These are phyloP conservation scores for Venustoraphidia nigricollis DNA, from an alignment of 2,888 invertebrate genomes.

Conservation along the genomic window DNA sequence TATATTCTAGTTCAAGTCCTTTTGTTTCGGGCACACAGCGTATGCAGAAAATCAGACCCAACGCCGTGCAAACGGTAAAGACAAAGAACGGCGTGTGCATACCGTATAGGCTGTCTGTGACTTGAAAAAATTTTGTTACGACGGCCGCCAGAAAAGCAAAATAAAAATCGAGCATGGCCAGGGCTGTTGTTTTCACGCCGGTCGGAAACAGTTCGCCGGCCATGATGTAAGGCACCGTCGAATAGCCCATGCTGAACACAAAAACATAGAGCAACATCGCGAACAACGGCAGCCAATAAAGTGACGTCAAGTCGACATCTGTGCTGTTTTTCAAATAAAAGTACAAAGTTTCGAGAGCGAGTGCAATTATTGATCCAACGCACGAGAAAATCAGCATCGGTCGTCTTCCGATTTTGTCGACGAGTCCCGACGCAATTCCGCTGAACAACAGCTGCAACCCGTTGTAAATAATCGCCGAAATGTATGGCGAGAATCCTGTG, in stretches of 20 bases:
- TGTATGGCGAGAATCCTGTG: conserved; percentile 9
- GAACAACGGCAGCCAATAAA: background rate
- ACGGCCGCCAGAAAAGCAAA: background rate
- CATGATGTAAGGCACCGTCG: background rate
- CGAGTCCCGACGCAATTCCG: conserved; percentile 7
- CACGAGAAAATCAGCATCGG: conserved; percentile 23
- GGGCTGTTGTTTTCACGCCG: conserved; percentile 1
- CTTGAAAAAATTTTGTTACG: conserved; percentile 1
- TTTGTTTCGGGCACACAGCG: conserved; percentile 4
- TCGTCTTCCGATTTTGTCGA: conserved; percentile 21
- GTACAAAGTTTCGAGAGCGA: background rate
- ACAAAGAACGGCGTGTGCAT: conserved; percentile 3
- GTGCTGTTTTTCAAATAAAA: conserved; percentile 1
- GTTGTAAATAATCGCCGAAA: conserved; percentile 23
- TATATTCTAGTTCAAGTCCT: conserved; percentile 2
- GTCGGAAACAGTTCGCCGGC: conserved; percentile 4
- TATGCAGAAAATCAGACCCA: background rate
- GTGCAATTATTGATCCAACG: background rate
- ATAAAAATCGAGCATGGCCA: conserved; percentile 4
- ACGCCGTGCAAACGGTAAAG: background rate
- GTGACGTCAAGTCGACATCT: background rate
- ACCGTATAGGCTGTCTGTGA: background rate
- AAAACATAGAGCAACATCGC: background rate
- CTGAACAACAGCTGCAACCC: conserved; percentile 20
- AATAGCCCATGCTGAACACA: background rate